A percentile compares a stretch with the other conserved stretches of the same genome.
phyloP scores from a whole-genome alignment of 2,888 invertebrate species.

The Tetranychus piercei region DNA sequence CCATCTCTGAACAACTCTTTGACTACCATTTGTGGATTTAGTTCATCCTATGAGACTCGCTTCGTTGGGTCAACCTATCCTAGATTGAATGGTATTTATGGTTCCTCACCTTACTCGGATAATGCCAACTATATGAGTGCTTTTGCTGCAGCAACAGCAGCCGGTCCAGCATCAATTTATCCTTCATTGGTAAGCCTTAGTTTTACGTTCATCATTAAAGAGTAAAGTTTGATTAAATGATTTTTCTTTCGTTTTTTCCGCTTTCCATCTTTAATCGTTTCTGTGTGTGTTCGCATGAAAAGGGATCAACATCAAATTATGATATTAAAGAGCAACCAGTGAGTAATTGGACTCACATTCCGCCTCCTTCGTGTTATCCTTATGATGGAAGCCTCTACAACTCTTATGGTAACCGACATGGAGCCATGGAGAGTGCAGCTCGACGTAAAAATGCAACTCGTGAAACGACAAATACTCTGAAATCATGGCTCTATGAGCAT shows the following conservation, averaged over 20 bases:
- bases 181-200: conserved; percentile 22
- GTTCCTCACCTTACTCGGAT: conserved; percentile 8
- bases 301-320: conserved; percentile 12
- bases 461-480: conserved; percentile 90
- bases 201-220: too few relatives aligned
- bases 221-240: too few relatives aligned
- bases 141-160: conserved; percentile 4
- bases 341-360: conserved; percentile 23
- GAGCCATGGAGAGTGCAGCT: conserved; percentile 26
- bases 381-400: conserved; percentile 23
- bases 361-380: conserved; percentile 22
- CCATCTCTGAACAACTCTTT: background rate
- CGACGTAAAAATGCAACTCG: conserved; percentile 92
- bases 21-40: conserved; percentile 9
- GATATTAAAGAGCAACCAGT: conserved; percentile 25
- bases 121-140: conserved; percentile 12
- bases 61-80: conserved; percentile 19
- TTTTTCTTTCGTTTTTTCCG: background rate
- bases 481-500: conserved; percentile 95
- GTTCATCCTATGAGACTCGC: conserved; percentile 17
- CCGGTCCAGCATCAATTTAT: conserved; percentile 22
- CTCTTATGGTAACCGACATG: conserved; percentile 26
- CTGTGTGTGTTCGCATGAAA: background rate
- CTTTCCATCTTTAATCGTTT: too few relatives aligned
- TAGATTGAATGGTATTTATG: conserved; percentile 16